phyloP scores from a whole-genome alignment of 92 coral and sea anemone genomes.

The Anthopleura xanthogrammica region DNA sequence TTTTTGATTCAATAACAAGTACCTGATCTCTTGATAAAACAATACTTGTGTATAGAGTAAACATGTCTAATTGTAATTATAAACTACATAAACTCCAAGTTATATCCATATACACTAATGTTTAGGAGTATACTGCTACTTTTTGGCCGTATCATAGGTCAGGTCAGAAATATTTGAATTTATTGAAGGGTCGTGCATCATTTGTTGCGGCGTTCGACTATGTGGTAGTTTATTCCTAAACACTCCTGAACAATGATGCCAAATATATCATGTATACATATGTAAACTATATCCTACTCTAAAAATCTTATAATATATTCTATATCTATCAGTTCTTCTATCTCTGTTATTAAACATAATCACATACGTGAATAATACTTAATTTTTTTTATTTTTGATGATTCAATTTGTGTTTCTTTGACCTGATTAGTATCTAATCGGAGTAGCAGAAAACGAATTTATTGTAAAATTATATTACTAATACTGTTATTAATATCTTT shows the following conservation, averaged over 20 bases:
- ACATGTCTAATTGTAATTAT: not conserved
- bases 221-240: not conserved
- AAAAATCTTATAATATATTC: not conserved
- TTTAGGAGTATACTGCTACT: not conserved
- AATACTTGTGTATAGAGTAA: not conserved
- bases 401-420: not conserved
- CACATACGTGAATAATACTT: not conserved
- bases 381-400: not conserved
- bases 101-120: not conserved
- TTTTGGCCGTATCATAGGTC: not conserved
- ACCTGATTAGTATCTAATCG: conserved; percentile 38
- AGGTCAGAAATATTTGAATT: too few species aligned
- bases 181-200: too few species aligned
- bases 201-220: too few species aligned
- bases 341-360: not conserved
- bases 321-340: not conserved
- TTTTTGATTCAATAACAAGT: not conserved
- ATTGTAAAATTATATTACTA: conserved; percentile 5
- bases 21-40: not conserved
- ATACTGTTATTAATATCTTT: not conserved
- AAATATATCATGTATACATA: conserved; percentile 17
- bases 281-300: conserved; percentile 18
- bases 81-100: not conserved
- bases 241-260: not conserved
- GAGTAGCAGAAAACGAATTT: not conserved